These are phyloP conservation scores for Agrilus planipennis DNA, from an alignment of 1,140 invertebrate genomes.

Conservation along the genomic window DNA sequence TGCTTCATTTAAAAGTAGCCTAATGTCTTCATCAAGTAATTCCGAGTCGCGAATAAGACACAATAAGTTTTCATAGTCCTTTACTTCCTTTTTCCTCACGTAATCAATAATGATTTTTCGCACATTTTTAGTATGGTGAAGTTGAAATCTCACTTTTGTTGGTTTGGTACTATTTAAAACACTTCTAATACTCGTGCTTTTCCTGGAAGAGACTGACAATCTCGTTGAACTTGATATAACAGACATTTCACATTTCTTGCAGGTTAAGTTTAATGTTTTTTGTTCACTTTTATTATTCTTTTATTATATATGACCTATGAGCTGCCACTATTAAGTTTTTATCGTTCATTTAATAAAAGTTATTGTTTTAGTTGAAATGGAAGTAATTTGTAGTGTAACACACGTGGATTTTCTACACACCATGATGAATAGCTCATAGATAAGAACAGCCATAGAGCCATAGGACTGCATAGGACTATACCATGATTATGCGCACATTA, in stretches of 20 bases:
- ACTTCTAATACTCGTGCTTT: constrained; percentile 6
- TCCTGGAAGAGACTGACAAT: constrained; percentile 1
- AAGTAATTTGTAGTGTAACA: too few relatives aligned
- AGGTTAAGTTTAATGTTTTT: too few relatives aligned
- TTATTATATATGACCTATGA: too few relatives aligned
- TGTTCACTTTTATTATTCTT: too few relatives aligned
- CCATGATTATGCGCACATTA: too few relatives aligned
- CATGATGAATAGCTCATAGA: too few relatives aligned
- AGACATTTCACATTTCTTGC: constrained; percentile 10
- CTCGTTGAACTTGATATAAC: constrained; percentile 2
- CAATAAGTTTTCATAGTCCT: constrained; percentile 28
- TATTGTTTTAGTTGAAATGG: too few relatives aligned
- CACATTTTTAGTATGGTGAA: constrained; percentile 27
- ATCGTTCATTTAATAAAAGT: too few relatives aligned
- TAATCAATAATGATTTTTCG: constrained; percentile 22
- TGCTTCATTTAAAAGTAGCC: constrained; percentile 40
- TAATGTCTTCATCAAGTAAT: constrained; percentile 44
- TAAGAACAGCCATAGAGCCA: too few relatives aligned
- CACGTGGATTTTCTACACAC: too few relatives aligned
- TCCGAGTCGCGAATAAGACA: constrained; percentile 26
- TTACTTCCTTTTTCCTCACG: constrained; percentile 12
- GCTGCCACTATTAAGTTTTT: too few relatives aligned
- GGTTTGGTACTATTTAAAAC: constrained; percentile 7
- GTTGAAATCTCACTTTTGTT: constrained; percentile 27
- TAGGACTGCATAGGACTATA: too few relatives aligned